Percentiles rank a stretch among this genome's conserved stretches.
phyloP scores from a whole-genome alignment of 2,797 vertebrate species.

The Dryobates pubescens region DNA sequence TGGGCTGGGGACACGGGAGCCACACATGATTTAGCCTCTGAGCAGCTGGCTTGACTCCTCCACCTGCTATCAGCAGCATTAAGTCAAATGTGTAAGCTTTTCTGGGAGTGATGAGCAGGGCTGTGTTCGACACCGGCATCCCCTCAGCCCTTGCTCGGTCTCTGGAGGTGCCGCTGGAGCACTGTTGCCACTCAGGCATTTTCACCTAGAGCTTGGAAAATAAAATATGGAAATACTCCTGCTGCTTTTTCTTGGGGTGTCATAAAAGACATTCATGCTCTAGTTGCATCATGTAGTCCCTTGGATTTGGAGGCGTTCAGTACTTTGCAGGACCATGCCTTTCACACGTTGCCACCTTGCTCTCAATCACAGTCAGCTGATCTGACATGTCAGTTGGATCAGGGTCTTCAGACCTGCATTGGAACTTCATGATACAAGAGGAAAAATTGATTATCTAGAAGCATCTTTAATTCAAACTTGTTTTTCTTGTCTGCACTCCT shows the following conservation, averaged over 20 bases:
- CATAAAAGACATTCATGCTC: background rate
- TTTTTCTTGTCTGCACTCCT: constrained; percentile 66
- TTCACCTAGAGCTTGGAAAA: background rate
- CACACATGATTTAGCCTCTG: background rate
- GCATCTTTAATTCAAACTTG: constrained; percentile 70
- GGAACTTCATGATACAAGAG: background rate
- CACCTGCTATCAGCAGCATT: background rate
- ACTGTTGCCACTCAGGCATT: fast-evolving
- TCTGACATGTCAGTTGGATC: background rate
- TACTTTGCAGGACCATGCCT: background rate
- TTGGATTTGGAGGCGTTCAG: background rate
- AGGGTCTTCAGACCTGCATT: background rate
- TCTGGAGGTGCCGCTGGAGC: background rate
- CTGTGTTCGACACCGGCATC: background rate
- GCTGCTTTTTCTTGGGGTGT: background rate
- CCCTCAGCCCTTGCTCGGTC: background rate
- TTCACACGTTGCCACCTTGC: constrained; percentile 10
- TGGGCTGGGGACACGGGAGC: background rate
- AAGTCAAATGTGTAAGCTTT: background rate
- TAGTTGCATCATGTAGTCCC: background rate
- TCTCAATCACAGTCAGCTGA: background rate
- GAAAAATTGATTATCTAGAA: constrained; percentile 63
- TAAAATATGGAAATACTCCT: background rate
- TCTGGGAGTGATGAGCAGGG: background rate
- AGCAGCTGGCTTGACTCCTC: background rate